These are phyloP conservation scores for Schizopygopsis malacanthus DNA, from an alignment of 2,797 vertebrate genomes.

Conservation along the genomic window DNA sequence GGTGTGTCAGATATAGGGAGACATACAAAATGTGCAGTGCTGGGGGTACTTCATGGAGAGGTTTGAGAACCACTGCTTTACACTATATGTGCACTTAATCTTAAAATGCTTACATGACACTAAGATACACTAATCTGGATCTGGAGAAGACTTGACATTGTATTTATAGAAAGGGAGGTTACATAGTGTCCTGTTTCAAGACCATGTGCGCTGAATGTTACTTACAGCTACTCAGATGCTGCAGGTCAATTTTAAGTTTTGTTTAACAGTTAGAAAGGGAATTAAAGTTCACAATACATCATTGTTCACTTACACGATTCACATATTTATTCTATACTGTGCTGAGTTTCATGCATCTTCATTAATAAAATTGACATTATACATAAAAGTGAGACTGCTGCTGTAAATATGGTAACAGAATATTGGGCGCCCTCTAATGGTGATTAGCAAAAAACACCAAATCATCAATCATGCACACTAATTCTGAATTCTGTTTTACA, in stretches of 20 bases:
- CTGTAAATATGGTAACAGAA: background rate
- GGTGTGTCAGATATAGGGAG: too few relatives aligned
- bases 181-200: background rate
- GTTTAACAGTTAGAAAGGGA: background rate
- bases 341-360: background rate
- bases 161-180: background rate
- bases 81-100: background rate
- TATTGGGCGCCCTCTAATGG: slow-evolving; percentile 15
- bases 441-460: background rate
- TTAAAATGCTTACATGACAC: background rate
- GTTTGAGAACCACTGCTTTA: background rate
- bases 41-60: too few relatives aligned
- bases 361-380: background rate
- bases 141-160: background rate
- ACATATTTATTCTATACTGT: background rate
- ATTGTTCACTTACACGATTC: background rate
- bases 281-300: background rate
- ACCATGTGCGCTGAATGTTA: background rate
- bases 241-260: slow-evolving; percentile 3
- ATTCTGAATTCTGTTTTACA: background rate
- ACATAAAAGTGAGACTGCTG: background rate
- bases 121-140: background rate
- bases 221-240: background rate
- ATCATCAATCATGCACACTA: background rate
- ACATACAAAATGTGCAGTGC: too few relatives aligned